Evolutionary conservation across 2,113 vertebrate genomes (phyloP).

Genomic region (Litocranius walleri): DNA sequence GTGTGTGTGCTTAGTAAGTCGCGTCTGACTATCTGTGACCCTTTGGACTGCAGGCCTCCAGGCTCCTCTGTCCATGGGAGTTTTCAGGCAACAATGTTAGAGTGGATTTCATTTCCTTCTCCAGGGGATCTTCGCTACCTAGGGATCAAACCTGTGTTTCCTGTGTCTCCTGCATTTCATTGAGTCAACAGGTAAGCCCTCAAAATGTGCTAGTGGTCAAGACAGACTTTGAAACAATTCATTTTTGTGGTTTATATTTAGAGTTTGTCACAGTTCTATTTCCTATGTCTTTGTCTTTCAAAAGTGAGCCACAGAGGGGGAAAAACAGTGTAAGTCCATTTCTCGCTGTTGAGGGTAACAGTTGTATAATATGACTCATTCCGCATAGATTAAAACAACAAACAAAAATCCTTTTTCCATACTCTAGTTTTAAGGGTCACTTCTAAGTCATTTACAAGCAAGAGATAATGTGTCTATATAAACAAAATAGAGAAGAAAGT

Average conservation of each 20-base stretch:
- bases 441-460: background rate
- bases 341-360: background rate
- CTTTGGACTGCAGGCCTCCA: background rate
- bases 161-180: background rate
- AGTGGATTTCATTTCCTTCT: background rate
- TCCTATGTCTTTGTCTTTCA: background rate
- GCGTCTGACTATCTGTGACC: rapidly evolving
- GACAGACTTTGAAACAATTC: background rate
- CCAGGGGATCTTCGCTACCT: background rate
- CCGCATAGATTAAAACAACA: background rate
- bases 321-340: background rate
- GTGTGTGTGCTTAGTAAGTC: background rate
- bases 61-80: background rate
- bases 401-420: background rate
- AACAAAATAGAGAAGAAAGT: background rate
- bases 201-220: background rate
- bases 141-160: background rate
- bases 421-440: background rate
- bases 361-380: background rate
- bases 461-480: background rate
- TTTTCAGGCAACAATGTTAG: background rate
- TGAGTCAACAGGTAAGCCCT: background rate
- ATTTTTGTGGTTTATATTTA: background rate
- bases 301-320: background rate
- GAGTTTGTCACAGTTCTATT: background rate